Evolutionary conservation across 1,140 invertebrate species (phyloP).

Genomic region (Zeugodacus cucurbitae): DNA sequence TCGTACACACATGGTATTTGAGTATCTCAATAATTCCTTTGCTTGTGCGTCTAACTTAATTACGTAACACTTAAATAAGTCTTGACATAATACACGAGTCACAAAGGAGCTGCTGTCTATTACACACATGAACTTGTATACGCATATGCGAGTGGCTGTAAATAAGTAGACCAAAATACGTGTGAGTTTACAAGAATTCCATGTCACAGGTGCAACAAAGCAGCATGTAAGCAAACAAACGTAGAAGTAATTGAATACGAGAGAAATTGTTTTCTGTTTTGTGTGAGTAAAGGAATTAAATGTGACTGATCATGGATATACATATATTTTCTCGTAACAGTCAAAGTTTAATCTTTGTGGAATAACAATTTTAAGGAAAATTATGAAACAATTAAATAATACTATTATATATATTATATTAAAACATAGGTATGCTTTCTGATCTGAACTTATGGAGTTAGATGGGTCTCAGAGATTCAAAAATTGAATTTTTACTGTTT

Average conservation of each 20-base stretch:
- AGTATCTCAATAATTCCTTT: background rate
- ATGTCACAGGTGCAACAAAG: background rate
- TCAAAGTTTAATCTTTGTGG: no score
- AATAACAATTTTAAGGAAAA: no score
- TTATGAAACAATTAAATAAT: no score
- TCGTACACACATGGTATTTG: background rate
- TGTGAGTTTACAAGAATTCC: background rate
- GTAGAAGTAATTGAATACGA: background rate
- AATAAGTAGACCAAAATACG: background rate
- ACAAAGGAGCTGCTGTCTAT: background rate
- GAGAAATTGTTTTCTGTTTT: no score
- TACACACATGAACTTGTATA: background rate
- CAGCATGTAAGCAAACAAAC: background rate
- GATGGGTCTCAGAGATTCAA: no score
- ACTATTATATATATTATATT: no score
- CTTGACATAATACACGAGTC: background rate
- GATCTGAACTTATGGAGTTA: no score
- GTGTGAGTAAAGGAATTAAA: no score
- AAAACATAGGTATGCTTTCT: no score
- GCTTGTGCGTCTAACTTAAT: constrained; percentile 23
- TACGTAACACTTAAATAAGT: background rate
- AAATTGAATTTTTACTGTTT: no score
- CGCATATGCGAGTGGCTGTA: background rate
- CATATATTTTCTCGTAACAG: no score
- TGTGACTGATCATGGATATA: no score